Evolutionary conservation across 2,113 vertebrate species (phyloP).

Genomic region (human): DNA sequence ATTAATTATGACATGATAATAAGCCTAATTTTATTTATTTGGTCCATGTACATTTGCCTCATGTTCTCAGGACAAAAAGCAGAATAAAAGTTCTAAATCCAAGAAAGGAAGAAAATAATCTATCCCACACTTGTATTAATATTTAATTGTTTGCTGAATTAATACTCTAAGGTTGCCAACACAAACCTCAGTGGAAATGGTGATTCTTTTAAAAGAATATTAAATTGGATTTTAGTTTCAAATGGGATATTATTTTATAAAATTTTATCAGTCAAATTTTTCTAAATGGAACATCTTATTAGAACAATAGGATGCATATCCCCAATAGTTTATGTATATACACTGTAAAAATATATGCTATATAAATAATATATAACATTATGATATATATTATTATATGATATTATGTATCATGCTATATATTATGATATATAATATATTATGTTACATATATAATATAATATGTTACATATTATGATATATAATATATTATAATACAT

Average conservation of each 20-base stretch:
- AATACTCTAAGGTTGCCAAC: constrained; percentile 35
- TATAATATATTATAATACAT: too few relatives aligned
- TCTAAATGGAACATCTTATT: neutral
- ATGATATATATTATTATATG: too few relatives aligned
- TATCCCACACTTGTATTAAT: constrained; percentile 45
- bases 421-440: too few relatives aligned
- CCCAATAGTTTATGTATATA: neutral
- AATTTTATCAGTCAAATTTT: constrained; percentile 3
- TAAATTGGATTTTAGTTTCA: constrained; percentile 37
- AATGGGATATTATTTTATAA: constrained; percentile 46
- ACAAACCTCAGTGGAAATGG: constrained; percentile 15
- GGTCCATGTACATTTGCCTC: constrained; percentile 14
- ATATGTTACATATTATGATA: too few relatives aligned
- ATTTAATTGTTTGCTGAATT: constrained; percentile 63
- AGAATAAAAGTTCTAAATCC: constrained; percentile 12
- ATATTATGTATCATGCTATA: too few relatives aligned
- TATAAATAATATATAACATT: neutral
- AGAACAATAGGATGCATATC: neutral
- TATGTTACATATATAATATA: too few relatives aligned
- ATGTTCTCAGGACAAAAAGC: neutral
- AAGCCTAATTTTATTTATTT: constrained; percentile 58
- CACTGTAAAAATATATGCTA: neutral
- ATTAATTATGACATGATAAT: constrained; percentile 62
- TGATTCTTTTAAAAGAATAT: constrained; percentile 46
- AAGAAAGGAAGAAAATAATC: constrained; percentile 45